Evolutionary conservation across 2,113 vertebrate species (phyloP).

Genomic region (Dromas ardeola): DNA sequence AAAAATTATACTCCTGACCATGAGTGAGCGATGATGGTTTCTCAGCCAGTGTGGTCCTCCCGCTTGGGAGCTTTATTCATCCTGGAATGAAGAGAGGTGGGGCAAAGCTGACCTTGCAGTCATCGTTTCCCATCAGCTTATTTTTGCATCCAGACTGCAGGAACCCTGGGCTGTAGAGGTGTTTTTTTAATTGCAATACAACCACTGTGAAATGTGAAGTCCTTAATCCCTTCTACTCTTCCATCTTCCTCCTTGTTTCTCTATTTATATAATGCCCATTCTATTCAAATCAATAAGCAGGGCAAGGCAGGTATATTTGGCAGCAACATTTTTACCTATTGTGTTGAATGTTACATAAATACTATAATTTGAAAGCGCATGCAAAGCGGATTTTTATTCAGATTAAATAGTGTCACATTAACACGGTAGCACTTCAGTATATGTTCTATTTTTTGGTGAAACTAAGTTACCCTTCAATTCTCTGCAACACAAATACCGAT

Average conservation of each 20-base stretch:
- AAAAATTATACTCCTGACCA: background rate
- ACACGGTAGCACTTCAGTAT: background rate
- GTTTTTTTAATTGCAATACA: background rate
- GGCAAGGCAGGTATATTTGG: background rate
- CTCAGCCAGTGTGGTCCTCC: background rate
- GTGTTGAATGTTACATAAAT: conserved; percentile 27
- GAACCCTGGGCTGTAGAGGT: background rate
- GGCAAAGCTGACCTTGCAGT: background rate
- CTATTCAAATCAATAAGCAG: background rate
- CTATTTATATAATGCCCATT: background rate
- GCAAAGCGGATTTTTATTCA: background rate
- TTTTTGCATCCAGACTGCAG: background rate
- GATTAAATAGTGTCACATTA: conserved; percentile 54
- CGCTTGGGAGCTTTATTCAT: background rate
- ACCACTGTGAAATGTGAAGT: background rate
- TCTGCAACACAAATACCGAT: conserved; percentile 38
- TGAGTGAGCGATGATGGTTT: background rate
- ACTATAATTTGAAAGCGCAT: background rate
- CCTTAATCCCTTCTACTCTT: background rate
- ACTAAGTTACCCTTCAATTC: conserved; percentile 36
- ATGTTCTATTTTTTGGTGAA: background rate
- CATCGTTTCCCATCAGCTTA: background rate
- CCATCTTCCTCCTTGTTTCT: background rate
- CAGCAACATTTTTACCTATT: background rate
- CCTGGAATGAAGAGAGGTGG: background rate